Evolutionary conservation across 2,113 vertebrate genomes (phyloP).

Genomic region (Lamprotornis superbus): DNA sequence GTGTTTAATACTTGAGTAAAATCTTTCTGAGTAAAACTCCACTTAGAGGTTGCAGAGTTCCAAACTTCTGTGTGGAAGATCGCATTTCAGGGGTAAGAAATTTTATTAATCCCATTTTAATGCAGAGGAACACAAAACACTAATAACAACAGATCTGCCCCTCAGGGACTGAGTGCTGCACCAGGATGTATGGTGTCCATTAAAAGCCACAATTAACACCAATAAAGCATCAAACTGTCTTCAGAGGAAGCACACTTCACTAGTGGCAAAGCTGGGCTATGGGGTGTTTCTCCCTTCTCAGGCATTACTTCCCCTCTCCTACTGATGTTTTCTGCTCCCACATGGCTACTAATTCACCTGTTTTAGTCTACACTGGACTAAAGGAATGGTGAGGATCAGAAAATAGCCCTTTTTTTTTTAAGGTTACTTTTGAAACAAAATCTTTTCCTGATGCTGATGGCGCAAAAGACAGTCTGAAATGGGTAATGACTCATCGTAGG

Average conservation of each 20-base stretch:
- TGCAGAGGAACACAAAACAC: not conserved
- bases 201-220: not conserved
- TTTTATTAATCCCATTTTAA: not conserved
- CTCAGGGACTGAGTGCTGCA: not conserved
- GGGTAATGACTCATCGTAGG: not conserved
- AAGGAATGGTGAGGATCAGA: not conserved
- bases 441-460: not conserved
- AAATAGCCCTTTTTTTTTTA: not conserved
- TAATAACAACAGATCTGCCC: not conserved
- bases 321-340: not conserved
- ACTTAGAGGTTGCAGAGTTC: not conserved
- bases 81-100: not conserved
- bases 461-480: not conserved
- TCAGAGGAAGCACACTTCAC: not conserved
- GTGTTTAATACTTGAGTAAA: not conserved
- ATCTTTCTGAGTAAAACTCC: not conserved
- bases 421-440: not conserved
- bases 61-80: not conserved
- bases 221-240: not conserved
- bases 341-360: not conserved
- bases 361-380: not conserved
- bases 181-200: not conserved
- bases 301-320: not conserved
- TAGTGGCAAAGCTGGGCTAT: not conserved
- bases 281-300: not conserved